Conservation (phyloP, 2,888 invertebrate genomes). For the Cotesia congregata region DNA sequence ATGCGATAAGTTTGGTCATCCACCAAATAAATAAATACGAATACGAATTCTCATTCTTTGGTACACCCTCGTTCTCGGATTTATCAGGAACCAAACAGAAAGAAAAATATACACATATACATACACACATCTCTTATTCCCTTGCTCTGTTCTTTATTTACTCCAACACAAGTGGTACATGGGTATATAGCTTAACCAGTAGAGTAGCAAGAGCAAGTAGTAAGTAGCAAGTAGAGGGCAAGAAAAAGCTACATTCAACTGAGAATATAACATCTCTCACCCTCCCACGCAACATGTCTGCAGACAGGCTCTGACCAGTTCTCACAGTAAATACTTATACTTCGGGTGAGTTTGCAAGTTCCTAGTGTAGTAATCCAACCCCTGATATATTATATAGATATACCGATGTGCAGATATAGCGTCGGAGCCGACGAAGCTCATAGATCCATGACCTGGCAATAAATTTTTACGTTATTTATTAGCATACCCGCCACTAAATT, state of each 20-base stretch:
- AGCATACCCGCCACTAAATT: slow-evolving; percentile 11
- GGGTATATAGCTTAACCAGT: slow-evolving; percentile 6
- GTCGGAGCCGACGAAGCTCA: slow-evolving; percentile 36
- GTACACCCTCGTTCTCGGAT: slow-evolving; percentile 7
- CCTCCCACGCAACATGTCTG: slow-evolving; percentile 23
- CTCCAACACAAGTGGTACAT: slow-evolving; percentile 34
- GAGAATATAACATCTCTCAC: neutral
- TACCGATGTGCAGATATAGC: slow-evolving; percentile 36
- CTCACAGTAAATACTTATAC: slow-evolving; percentile 70
- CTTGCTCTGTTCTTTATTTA: slow-evolving; percentile 38
- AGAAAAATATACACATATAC: slow-evolving; percentile 22
- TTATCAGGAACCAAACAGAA: slow-evolving; percentile 7
- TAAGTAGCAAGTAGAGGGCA: slow-evolving; percentile 25
- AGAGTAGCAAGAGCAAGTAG: slow-evolving; percentile 32
- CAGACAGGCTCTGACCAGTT: slow-evolving; percentile 62
- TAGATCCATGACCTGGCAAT: slow-evolving; percentile 60
- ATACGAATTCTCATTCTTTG: slow-evolving; percentile 25
- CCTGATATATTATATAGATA: slow-evolving; percentile 39
- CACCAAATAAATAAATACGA: slow-evolving; percentile 11
- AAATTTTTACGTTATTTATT: slow-evolving; percentile 60
- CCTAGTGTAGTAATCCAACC: slow-evolving; percentile 43
- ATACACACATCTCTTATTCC: too few relatives aligned
- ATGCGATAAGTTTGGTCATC: slow-evolving; percentile 27
- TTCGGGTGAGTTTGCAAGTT: slow-evolving; percentile 69
- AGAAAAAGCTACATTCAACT: slow-evolving; percentile 44